These are phyloP conservation scores for Apteryx mantelli DNA, from an alignment of 2,113 vertebrate genomes.

Conservation along the genomic window DNA sequence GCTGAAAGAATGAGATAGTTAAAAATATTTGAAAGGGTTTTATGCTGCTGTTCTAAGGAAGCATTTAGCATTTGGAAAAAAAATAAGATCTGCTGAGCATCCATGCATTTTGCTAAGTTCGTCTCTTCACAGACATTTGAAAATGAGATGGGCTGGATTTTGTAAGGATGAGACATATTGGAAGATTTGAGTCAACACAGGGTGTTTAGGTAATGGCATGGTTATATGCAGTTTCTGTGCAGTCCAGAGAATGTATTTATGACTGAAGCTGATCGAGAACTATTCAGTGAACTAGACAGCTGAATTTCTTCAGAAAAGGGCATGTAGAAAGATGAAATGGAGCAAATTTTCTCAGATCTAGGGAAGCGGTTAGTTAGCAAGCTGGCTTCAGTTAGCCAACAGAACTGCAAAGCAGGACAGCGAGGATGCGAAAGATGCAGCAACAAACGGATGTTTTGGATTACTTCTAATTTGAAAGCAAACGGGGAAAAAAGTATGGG, in stretches of 20 bases:
- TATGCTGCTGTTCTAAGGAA: not conserved
- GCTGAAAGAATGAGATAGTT: not conserved
- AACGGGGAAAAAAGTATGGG: not conserved
- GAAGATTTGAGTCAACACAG: not conserved
- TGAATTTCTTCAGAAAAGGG: not conserved
- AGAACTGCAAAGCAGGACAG: not conserved
- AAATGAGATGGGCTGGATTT: not conserved
- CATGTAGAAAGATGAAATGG: not conserved
- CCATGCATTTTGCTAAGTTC: not conserved
- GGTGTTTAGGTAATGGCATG: not conserved
- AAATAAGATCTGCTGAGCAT: not conserved
- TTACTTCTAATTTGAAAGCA: not conserved
- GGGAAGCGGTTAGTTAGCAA: not conserved
- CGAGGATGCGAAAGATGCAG: not conserved
- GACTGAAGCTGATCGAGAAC: not conserved
- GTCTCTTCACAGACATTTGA: not conserved
- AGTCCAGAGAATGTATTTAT: not conserved
- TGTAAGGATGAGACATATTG: not conserved
- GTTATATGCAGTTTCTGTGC: not conserved
- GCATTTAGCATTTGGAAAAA: not conserved
- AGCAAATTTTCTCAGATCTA: not conserved
- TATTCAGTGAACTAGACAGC: not conserved
- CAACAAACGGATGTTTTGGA: not conserved
- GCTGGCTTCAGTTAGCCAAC: not conserved
- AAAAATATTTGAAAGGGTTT: not conserved